Evolutionary conservation across 2,888 invertebrate genomes (phyloP), one percentile per base, ranked within the genome.

Genomic region (Lepetodrilus schrolli): DNA sequence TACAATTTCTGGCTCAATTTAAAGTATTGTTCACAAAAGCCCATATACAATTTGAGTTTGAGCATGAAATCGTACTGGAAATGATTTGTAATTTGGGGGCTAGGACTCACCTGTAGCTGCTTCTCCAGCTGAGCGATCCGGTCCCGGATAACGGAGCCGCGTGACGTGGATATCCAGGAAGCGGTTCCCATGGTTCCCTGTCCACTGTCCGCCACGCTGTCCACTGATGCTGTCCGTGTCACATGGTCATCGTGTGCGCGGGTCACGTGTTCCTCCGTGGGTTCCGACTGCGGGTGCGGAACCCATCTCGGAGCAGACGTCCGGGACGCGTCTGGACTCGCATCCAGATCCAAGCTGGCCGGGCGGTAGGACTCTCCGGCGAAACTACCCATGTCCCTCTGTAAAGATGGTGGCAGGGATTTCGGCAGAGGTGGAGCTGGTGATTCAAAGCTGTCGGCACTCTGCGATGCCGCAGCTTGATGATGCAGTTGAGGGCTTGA

Each of bases 121-220:
- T 71, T 81, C 73, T 85, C 85, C 70, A 86, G 85, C 74, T 83
- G 79, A 26, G 83, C 80, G 51, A 86, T 84, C 51, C 83, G 81
- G 70, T 86, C 85, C 50, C 82, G 76, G 20, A 86, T 79, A 50
- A 75, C 77, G 48, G 74, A 49, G 23, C 79, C 76, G 36, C 77
- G 48, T 26, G 74, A 50, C 3, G 76, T 76, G 8, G 68, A 66
- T 10, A 72, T 69, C 66, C 66, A 38, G 10, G 71, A 73, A 21
- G 76, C 79, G 66, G 77, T 75, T 70, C 78, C 78, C 38, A 76
- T 74, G 5, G 84, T 84, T 17, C 82, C 80, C 66, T 80, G 76
- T 36, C 82, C 84, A 77, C 84, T 84, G 73, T 83, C 84, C 21
- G 82, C 80, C 1, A 84, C 70, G 74, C 82, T 84, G n/a, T 78